Base-by-base conservation (phyloP, 2,113 vertebrate genomes). In the Tachysurus vachellii region DNA sequence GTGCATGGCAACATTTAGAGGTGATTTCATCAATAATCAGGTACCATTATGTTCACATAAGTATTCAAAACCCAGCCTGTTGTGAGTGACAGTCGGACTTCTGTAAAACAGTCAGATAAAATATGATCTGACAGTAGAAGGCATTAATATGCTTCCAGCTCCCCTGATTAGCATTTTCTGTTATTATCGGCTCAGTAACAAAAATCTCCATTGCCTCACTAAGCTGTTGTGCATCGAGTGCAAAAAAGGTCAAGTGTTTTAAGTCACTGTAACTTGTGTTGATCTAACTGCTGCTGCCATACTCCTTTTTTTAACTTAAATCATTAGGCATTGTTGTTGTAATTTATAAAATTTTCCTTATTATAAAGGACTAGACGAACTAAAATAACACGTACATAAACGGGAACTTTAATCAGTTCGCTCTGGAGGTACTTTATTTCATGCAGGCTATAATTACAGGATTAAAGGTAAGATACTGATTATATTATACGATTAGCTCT, bases 261-360 rank as follows among this genome's bases (percentile, higher is more conserved):
- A 19, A 66, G 19, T 77, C 44, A 64, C 42, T 64, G 23, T 59
- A 19, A 17, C 26, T 79, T 21, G 62, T 62, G 31, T 77, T 70
- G 13, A 62, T 86, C 81, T 66, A 80, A 28, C 53, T 88, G 77
- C 80, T 90, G 87, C 64, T 88, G 85, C 82, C 85, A 90, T 83
- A 82, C 10, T 10, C 19, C 0, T 56, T 87, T 87, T 85, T 84
- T 84, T n/a, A 71, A 26, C 79, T 53, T 57, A 31, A 89, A 76
- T 21, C 59, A 61, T 64, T 87, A 36, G 28, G 36, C 23, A 19
- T 68, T 61, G 82, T 42, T 61, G n/a, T 82, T 62, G 54, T 61
- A 42, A 28, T 50, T 80, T 86, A 61, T 56, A 50, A 47, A 79
- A 54, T 53, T 5, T 56, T 79, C 59, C 23, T 14, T 68, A 79